Conservation (phyloP, 2,888 invertebrate genomes). For the Serrognathus titanus region DNA sequence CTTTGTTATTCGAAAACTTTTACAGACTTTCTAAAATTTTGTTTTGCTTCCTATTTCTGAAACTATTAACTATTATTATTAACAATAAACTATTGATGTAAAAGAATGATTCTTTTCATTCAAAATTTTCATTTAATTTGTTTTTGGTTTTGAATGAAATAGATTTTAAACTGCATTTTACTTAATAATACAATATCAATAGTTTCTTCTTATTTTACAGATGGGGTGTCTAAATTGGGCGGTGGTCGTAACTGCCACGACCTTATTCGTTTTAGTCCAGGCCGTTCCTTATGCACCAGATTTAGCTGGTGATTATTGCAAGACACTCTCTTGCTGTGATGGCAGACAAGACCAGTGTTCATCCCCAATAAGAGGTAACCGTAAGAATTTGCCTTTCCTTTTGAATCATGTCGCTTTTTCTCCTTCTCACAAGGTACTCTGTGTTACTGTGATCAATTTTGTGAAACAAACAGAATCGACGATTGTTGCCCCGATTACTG, state of each 20-base stretch:
- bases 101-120: too few relatives aligned
- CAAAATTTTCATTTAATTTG: too few relatives aligned
- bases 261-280: slow-evolving; percentile 32
- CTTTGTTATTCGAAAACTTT: too few relatives aligned
- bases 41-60: too few relatives aligned
- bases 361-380: slow-evolving; percentile 67
- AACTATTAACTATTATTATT: too few relatives aligned
- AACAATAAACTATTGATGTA: too few relatives aligned
- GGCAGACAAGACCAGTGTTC: slow-evolving; percentile 79
- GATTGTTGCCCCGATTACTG: slow-evolving; percentile 95
- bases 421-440: slow-evolving; percentile 59
- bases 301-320: slow-evolving; percentile 31
- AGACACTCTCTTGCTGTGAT: slow-evolving; percentile 59
- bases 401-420: too few relatives aligned
- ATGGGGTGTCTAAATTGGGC: slow-evolving; percentile 15
- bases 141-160: too few relatives aligned
- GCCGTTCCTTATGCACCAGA: slow-evolving; percentile 59
- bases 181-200: background rate
- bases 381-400: background rate
- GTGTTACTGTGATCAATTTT: slow-evolving; percentile 95
- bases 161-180: too few relatives aligned
- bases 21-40: too few relatives aligned
- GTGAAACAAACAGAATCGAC: slow-evolving; percentile 62
- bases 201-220: slow-evolving; percentile 18
- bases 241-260: slow-evolving; percentile 5